These are phyloP conservation scores for Furcifer pardalis DNA, from an alignment of 2,797 vertebrate genomes.

Conservation along the genomic window DNA sequence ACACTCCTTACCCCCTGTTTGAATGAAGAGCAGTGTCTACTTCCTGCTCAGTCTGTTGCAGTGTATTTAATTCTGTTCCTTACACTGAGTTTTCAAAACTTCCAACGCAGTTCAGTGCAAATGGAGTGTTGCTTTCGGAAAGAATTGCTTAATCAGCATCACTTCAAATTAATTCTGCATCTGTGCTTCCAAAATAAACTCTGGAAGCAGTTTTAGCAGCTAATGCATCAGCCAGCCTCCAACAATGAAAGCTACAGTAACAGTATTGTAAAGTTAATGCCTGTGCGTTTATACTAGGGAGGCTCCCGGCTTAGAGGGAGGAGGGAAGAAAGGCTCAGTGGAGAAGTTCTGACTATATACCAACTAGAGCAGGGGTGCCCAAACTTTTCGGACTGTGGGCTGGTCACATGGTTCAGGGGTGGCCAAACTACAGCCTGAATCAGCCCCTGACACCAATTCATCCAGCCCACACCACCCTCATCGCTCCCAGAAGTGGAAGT, in stretches of 20 bases:
- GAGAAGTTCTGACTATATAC: slow-evolving; percentile 23
- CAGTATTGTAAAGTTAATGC: slow-evolving; percentile 18
- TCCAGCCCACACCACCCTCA: too few relatives aligned
- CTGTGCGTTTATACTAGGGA: background rate
- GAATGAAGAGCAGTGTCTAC: background rate
- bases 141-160: background rate
- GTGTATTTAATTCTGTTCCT: background rate
- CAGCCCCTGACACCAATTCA: too few relatives aligned
- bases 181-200: slow-evolving; percentile 64
- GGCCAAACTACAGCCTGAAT: too few relatives aligned
- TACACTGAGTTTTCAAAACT: background rate
- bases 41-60: background rate
- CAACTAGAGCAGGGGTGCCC: slow-evolving; percentile 47
- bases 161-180: slow-evolving; percentile 40
- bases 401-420: too few relatives aligned
- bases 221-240: slow-evolving; percentile 50
- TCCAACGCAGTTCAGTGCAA: background rate
- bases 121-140: background rate
- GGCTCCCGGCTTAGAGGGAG: background rate
- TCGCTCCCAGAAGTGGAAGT: too few relatives aligned
- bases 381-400: too few relatives aligned
- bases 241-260: slow-evolving; percentile 56
- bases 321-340: rapidly evolving
- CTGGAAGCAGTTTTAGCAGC: slow-evolving; percentile 51
- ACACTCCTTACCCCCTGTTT: too few relatives aligned